Evolutionary conservation across 2,113 vertebrate genomes (phyloP), one percentile per base, ranked within the genome.

Genomic region (Prionailurus bengalensis): DNA sequence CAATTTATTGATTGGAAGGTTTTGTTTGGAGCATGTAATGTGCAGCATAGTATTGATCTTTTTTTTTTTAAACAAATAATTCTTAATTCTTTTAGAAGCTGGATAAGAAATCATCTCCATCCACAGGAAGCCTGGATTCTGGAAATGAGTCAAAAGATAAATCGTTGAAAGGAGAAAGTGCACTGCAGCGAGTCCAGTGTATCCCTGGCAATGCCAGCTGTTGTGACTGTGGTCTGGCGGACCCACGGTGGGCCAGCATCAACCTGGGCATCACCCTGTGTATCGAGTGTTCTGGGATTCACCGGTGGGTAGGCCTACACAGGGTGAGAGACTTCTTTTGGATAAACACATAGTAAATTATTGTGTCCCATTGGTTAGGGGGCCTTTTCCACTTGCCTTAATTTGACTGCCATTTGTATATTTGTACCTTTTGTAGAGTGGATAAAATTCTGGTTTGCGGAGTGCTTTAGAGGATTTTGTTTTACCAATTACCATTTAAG

Each of bases 181-280:
- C 99, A 6, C 98, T 99, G 9, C 99, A 99, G 98, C 98, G 99
- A 82, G 99, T 99, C 61, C 99, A 99, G 98, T 98, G 98, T 89
- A 99, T 99, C 94, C 98, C 99, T 6, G 99, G 99, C 17, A 99
- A 99, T 42, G 95, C 97, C 90, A 99, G 98, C 96, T 99, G 99
- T 98, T 99, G 99, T 53, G 99, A 99, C 68, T 99, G 99, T 90
- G 99, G 99, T 3, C 98, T 99, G 98, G 98, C 99, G 2, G 99
- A 99, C 94, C 99, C 99, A 0, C 99, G 99, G 88, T 99, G 99
- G 99, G 99, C 99, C 98, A 99, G 99, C 98, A 99, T 99, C 99
- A 99, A 99, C 98, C 98, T 99, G 76, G 99, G 99, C 94, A 99
- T 99, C 98, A 99, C 99, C 0, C 98, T 99, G 92, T 99, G 99